Percentiles rank a stretch among this genome's conserved stretches.
phyloP scores from a whole-genome alignment of 2,797 vertebrate species.

The Lepidocolaptes lacrymiger region DNA sequence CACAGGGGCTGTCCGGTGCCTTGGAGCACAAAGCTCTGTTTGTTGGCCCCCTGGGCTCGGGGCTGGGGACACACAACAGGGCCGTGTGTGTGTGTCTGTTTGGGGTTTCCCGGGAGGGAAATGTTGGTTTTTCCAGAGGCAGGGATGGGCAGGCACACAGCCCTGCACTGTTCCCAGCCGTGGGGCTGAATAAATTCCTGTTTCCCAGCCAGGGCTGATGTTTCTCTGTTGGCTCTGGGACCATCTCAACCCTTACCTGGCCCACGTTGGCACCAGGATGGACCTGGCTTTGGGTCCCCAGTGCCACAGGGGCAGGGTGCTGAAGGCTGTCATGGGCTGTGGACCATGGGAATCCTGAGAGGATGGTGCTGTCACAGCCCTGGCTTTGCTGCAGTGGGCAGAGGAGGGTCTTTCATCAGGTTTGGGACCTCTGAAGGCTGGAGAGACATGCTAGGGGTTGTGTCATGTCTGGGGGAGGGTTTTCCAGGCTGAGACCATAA shows the following conservation, averaged over 20 bases:
- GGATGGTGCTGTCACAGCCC: fast-evolving
- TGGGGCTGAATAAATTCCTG: slow-evolving; percentile 57
- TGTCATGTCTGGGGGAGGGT: background rate
- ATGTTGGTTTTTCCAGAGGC: slow-evolving; percentile 62
- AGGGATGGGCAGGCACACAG: slow-evolving; percentile 39
- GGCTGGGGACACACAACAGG: background rate
- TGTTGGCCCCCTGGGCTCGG: background rate
- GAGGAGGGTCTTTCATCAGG: fast-evolving
- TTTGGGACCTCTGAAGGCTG: background rate
- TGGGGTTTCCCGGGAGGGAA: background rate
- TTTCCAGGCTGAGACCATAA: background rate
- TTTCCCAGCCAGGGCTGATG: slow-evolving; percentile 27
- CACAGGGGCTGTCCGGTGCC: fast-evolving
- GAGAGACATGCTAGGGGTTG: fast-evolving
- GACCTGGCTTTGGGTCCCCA: background rate
- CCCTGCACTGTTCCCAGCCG: background rate
- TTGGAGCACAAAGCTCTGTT: slow-evolving; percentile 21
- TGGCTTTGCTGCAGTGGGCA: fast-evolving
- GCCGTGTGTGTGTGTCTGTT: background rate
- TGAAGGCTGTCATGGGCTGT: fast-evolving
- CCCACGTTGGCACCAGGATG: fast-evolving
- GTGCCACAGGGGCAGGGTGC: background rate
- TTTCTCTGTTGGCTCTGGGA: background rate
- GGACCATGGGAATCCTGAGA: background rate
- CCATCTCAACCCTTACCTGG: background rate